Base-by-base conservation (phyloP, 1,140 invertebrate genomes). In the Triops cancriformis region DNA sequence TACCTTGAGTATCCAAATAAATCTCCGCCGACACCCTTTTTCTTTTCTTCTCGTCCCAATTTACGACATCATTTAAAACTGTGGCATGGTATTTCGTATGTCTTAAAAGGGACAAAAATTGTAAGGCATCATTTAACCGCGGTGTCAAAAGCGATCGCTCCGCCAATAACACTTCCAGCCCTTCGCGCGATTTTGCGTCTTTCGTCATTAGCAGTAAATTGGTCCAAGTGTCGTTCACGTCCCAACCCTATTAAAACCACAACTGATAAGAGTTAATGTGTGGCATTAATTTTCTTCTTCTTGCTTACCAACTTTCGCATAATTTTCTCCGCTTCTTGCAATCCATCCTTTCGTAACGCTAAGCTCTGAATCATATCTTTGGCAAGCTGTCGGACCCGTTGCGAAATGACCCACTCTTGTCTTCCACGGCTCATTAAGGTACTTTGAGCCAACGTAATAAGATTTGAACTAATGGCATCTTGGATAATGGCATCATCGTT, bases 311-410 rank as follows among this genome's bases (percentile, higher is more conserved):
- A 18, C 6, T 64, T 64, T 18, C n/a, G 51, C 18, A 64, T 9
- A 64, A 64, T 64, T 64, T 23, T 64, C 23, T 64, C 51, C 5
- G 51, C 51, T 64, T 64, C 51, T 64, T 64, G 51, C 51, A 23
- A 23, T 6, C 51, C n/a, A 64, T 64, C 51, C 51, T 64, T 64
- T 14, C 51, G 51, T 64, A 64, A 64, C 14, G 51, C 51, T 23
- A 64, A 18, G 51, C 51, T 64, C 23, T 64, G 51, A 64, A 64
- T 64, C 51, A 64, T 64, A 64, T 64, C 51, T 64, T 64, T 64
- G 6, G 51, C 51, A n/a, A 64, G 51, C 23, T 64, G 51, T n/a
- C 51, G 51, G 14, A 64, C 23, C 9, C 51, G 51, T 64, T 64
- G 51, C 7, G 51, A 64, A 64, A 64, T 23, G 51, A 64, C 51